Percentiles rank a stretch among this genome's conserved stretches.
These are phyloP conservation scores for Drosophila atroscutellata DNA, from an alignment of 2,888 invertebrate species.

Conservation along the genomic window DNA sequence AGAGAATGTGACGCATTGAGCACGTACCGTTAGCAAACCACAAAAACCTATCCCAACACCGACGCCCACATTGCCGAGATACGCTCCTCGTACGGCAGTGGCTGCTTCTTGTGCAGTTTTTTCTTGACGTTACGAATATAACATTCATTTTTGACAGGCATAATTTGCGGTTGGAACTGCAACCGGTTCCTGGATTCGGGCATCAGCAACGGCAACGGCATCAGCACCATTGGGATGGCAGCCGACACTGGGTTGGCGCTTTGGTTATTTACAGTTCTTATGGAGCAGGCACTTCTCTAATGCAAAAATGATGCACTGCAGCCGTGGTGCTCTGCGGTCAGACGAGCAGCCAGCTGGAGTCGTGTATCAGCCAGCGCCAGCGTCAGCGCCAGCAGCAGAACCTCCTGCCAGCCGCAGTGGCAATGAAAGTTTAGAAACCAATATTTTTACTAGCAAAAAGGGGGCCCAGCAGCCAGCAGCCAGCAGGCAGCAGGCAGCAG, in stretches of 20 bases:
- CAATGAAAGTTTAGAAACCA: constrained; percentile 75
- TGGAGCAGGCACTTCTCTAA: constrained; percentile 72
- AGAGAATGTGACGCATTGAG: constrained; percentile 77
- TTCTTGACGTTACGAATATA: constrained; percentile 68
- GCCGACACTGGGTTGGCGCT: constrained; percentile 11
- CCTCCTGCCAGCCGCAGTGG: constrained; percentile 62
- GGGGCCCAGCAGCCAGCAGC: constrained; percentile 15
- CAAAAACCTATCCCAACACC: constrained; percentile 44
- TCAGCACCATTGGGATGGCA: constrained; percentile 49
- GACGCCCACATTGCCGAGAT: constrained; percentile 3
- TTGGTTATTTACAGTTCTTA: constrained; percentile 72
- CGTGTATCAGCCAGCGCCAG: constrained; percentile 20
- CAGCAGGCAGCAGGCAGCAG: constrained; percentile 9
- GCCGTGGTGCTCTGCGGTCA: constrained; percentile 60
- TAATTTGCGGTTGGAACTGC: constrained; percentile 71
- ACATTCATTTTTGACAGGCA: constrained; percentile 80
- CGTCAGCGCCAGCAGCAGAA: constrained; percentile 20
- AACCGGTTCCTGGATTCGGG: constrained; percentile 18
- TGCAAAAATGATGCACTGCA: constrained; percentile 79
- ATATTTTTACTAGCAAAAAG: constrained; percentile 61
- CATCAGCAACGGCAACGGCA: constrained; percentile 18
- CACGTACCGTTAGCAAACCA: constrained; percentile 65
- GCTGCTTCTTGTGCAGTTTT: constrained; percentile 39
- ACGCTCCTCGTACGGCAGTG: neutral
- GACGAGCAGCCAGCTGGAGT: constrained; percentile 48